Evolutionary conservation across 2,888 invertebrate genomes (phyloP), one percentile per base, ranked within the genome.

Genomic region (Drosophila mimica): DNA sequence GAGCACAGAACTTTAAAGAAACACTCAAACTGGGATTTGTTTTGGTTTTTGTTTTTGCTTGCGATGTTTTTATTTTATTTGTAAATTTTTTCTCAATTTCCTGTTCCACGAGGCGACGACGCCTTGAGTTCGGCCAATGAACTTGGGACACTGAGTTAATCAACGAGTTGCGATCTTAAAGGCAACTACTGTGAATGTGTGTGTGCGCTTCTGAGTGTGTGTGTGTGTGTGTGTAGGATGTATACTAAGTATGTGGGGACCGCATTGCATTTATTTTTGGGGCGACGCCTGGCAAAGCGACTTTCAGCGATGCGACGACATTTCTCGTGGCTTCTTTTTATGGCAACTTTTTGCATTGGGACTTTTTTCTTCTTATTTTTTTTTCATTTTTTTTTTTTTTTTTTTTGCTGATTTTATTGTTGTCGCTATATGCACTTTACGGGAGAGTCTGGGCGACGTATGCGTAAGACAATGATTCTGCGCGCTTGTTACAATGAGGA

Each of bases 401-500:
- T 54, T 13, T 48, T 31, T 2, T 70, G 71, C 38, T 51, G 71
- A 38, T 70, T 65, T 43, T 68, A 65, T 46, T 73, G 76, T 51
- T 69, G 76, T 51, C 60, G 82, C 43, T 83, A 60, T 65, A 80
- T 79, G 88, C 87, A 87, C 69, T 83, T 75, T 61, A 60, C 67
- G 79, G 70, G 9, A 69, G 61, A 69, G 83, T 79, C 77, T 70
- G 81, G 70, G 63, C 89, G 72, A 82, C 88, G 85, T 89, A 83
- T 89, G 90, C 88, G 83, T 82, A 85, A 82, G 85, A 81, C 83
- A 82, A 79, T 79, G 90, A 90, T 92, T 92, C 92, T 92, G 92
- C 76, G 91, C 91, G 82, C 92, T 92, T 92, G 92, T 92, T 92
- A 89, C 91, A 91, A 91, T 89, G 92, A 92, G 92, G 92, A 92